Base-by-base conservation (phyloP, 2,113 vertebrate species). In the Tichodroma muraria region DNA sequence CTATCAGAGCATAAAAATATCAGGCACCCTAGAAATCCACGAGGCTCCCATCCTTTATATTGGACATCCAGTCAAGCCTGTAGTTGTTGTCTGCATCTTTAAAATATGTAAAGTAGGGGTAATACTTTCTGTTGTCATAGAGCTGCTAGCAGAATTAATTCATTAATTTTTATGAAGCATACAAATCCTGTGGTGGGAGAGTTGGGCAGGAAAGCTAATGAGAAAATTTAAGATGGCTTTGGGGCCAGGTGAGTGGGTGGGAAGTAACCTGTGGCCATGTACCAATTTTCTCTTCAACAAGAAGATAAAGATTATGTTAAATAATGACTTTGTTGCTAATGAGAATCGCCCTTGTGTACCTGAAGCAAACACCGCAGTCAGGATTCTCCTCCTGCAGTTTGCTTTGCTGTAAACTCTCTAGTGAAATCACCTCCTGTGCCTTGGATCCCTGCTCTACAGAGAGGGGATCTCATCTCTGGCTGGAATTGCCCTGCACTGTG, bases 301-400 rank as follows among this genome's bases (percentile, higher is more conserved):
- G 69, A 76, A 76, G 73, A 42, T 78, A 84, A 94, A 93, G 44
- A 76, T 95, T 45, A 69, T 78, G 80, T 80, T 86, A 87, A 94
- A 93, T 92, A 72, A 91, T 69, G 2, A 47, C 50, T 89, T 81
- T 87, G 63, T 84, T 81, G 25, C 47, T 95, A 71, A 88, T 76
- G 70, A 93, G 45, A 68, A 76, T 78, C n/a, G 8, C 68, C 42
- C 47, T 90, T 92, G 68, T 80, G 56, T 80, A 93, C 76, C 71
- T 90, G 88, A 80, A 94, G 54, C 52, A 93, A 94, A 88, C 33
- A 65, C 64, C 83, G 94, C 82, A 90, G 85, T 73, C 59, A 77
- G 59, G 71, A 73, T 70, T 73, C 59, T 94, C 45, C 57, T 70
- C 65, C 54, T 87, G 65, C 57, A 87, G 31, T 54, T 80, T 71